These are phyloP conservation scores for Galleria mellonella DNA, from an alignment of 1,140 invertebrate genomes.

Conservation along the genomic window DNA sequence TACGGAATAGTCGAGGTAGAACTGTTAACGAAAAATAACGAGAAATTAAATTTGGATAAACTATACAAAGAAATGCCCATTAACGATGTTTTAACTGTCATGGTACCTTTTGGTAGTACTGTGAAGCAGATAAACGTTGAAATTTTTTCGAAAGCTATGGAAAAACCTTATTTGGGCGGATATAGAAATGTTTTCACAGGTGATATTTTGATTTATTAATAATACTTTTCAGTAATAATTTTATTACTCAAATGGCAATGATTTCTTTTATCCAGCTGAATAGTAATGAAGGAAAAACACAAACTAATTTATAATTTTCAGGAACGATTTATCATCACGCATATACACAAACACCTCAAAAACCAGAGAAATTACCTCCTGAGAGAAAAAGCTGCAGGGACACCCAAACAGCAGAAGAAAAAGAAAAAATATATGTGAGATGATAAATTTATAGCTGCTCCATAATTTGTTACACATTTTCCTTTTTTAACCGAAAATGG, in stretches of 20 bases:
- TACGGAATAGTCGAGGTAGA: constrained; percentile 69
- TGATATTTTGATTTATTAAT: constrained; percentile 1
- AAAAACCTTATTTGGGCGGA: constrained; percentile 79
- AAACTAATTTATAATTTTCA: constrained; percentile 17
- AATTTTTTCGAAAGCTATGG: constrained; percentile 73
- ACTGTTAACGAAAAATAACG: constrained; percentile 56
- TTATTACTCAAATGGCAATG: too few relatives aligned
- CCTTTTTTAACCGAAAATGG: too few relatives aligned
- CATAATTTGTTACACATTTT: too few relatives aligned
- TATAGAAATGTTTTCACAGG: constrained; percentile 76
- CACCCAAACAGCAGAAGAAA: constrained; percentile 76
- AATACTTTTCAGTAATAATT: too few relatives aligned
- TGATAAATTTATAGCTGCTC: too few relatives aligned
- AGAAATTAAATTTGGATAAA: constrained; percentile 57
- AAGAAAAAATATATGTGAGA: constrained; percentile 53
- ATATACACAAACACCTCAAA: constrained; percentile 78
- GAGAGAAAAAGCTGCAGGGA: constrained; percentile 73
- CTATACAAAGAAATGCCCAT: constrained; percentile 63
- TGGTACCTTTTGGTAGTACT: constrained; percentile 60
- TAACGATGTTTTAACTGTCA: constrained; percentile 74
- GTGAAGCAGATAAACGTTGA: constrained; percentile 75
- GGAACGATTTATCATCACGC: constrained; percentile 77
- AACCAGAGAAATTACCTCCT: constrained; percentile 61
- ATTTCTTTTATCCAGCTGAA: too few relatives aligned
- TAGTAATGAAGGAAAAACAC: too few relatives aligned